Evolutionary conservation across 92 coral and sea anemone genomes (phyloP).

Genomic region (Nematostella vectensis): DNA sequence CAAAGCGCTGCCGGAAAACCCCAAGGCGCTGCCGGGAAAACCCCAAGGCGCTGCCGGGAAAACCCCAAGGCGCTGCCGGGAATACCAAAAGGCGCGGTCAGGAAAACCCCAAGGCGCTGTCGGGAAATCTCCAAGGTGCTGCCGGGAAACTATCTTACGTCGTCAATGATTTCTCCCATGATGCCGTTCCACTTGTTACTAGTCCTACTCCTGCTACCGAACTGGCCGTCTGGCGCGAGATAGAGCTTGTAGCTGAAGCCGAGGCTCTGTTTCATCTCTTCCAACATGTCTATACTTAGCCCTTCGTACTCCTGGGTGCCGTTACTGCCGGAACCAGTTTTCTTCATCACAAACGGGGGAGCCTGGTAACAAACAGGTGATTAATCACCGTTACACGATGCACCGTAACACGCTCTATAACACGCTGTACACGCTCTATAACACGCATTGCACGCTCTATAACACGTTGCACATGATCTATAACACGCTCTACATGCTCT

Average conservation of each 20-base stretch:
- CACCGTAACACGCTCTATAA: neutral
- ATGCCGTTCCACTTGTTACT: slow-evolving; percentile 58
- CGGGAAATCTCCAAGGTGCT: too few relatives aligned
- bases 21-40: too few relatives aligned
- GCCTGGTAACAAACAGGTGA: too few relatives aligned
- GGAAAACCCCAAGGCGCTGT: too few relatives aligned
- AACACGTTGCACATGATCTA: too few relatives aligned
- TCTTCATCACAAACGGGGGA: slow-evolving; percentile 60
- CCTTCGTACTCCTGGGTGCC: slow-evolving; percentile 40
- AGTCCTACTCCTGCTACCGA: slow-evolving; percentile 31
- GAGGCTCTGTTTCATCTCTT: slow-evolving; percentile 29
- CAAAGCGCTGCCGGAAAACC: too few relatives aligned
- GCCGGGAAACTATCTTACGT: slow-evolving; percentile 24
- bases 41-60: too few relatives aligned
- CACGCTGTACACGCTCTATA: too few relatives aligned
- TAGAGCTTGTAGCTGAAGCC: slow-evolving; percentile 45
- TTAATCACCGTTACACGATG: neutral
- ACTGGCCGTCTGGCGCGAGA: slow-evolving; percentile 42
- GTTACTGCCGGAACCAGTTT: slow-evolving; percentile 2
- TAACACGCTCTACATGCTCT: too few relatives aligned
- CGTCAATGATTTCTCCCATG: slow-evolving; percentile 27
- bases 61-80: too few relatives aligned
- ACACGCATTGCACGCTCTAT: too few relatives aligned
- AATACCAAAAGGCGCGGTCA: too few relatives aligned
- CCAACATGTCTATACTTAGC: slow-evolving; percentile 42